Evolutionary conservation across 2,888 invertebrate species (phyloP).

Genomic region (Stenolophus ochropezus): DNA sequence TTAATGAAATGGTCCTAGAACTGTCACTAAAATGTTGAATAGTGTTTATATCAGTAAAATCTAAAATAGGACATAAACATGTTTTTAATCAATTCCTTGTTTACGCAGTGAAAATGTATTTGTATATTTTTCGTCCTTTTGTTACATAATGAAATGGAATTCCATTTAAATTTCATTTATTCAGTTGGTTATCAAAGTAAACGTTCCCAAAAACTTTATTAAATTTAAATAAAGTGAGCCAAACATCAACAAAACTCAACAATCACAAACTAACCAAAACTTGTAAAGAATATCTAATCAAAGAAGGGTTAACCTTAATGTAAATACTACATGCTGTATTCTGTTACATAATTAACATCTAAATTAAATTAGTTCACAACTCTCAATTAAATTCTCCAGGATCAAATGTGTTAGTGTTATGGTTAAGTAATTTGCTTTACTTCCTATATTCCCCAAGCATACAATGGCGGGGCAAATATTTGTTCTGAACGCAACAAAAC

Average conservation of each 20-base stretch:
- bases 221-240: background rate
- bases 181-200: background rate
- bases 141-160: background rate
- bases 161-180: background rate
- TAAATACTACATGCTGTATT: background rate
- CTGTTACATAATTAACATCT: constrained; percentile 1
- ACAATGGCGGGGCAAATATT: background rate
- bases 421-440: background rate
- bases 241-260: background rate
- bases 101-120: background rate
- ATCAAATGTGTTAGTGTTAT: background rate
- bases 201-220: background rate
- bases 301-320: background rate
- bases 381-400: background rate
- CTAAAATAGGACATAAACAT: background rate
- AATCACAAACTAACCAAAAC: background rate
- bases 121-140: background rate
- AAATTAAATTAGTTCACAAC: constrained; percentile 7
- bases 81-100: background rate
- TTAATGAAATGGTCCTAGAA: too few species aligned
- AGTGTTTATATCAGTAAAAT: background rate
- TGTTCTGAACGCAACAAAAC: background rate
- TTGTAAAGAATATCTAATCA: background rate
- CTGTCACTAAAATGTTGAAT: too few species aligned
- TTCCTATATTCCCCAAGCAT: background rate